Conservation (phyloP, 2,113 vertebrate species). For the Daphoenositta chrysoptera region DNA sequence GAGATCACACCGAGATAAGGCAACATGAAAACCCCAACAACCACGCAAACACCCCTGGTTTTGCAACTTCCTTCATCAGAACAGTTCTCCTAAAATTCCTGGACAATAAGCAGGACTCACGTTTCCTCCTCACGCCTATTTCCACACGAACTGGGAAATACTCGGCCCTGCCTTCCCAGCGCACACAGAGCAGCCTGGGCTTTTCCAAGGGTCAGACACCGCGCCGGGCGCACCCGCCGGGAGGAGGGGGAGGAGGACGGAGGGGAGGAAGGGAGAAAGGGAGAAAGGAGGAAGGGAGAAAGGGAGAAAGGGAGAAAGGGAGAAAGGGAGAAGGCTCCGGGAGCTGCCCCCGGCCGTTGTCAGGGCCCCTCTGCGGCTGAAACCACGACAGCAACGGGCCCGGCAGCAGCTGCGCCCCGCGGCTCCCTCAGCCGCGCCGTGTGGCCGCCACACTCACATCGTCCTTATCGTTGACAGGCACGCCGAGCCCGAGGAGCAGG, state of each 20-base stretch:
- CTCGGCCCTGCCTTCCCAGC: too few species aligned
- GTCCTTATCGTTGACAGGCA: conserved; percentile 87
- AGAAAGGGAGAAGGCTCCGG: neutral
- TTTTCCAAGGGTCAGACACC: fast-evolving
- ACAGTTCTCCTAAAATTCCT: neutral
- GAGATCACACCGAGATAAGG: neutral
- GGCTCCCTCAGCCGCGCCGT: fast-evolving
- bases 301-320: too few species aligned
- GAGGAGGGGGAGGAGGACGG: neutral
- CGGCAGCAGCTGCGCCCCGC: neutral
- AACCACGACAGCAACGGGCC: fast-evolving
- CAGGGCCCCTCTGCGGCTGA: neutral
- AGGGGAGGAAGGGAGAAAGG: too few species aligned
- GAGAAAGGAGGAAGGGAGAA: too few species aligned
- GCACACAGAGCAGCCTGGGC: fast-evolving
- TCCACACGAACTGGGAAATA: neutral
- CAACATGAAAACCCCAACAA: fast-evolving
- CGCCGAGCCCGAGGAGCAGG: conserved; percentile 84
- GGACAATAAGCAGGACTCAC: neutral
- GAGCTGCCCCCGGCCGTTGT: neutral
- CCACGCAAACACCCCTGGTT: fast-evolving
- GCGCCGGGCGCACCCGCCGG: fast-evolving
- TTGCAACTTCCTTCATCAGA: neutral
- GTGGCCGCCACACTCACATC: conserved; percentile 78
- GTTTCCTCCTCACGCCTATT: neutral